Conservation (phyloP, 2,113 vertebrate genomes). For the Myiagra hebetior region DNA sequence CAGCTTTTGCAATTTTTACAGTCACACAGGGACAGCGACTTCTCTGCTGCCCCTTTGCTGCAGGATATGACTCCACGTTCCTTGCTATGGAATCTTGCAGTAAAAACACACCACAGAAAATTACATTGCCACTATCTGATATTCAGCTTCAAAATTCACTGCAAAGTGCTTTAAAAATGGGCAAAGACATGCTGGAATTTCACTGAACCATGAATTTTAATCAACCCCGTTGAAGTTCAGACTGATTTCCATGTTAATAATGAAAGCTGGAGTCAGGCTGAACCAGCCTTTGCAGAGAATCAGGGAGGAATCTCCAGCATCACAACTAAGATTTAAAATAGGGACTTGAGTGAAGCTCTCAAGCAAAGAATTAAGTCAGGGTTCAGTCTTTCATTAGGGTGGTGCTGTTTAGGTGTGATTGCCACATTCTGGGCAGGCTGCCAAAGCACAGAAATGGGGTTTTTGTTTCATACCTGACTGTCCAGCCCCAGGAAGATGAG, state of each 20-base stretch:
- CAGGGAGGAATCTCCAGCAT: background rate
- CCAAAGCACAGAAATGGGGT: background rate
- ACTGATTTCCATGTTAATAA: background rate
- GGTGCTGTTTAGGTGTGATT: background rate
- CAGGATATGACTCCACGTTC: background rate
- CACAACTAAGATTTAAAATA: background rate
- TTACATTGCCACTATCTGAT: background rate
- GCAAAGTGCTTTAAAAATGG: background rate
- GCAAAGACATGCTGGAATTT: background rate
- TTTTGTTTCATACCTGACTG: slow-evolving; percentile 84
- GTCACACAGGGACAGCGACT: background rate
- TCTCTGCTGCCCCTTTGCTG: background rate
- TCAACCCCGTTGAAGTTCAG: background rate
- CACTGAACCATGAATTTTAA: background rate
- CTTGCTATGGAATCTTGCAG: background rate
- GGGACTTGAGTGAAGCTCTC: background rate
- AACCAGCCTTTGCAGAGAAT: background rate
- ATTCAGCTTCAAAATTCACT: background rate
- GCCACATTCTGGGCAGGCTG: too few species aligned
- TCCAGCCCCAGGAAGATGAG: slow-evolving; percentile 98
- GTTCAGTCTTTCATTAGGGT: background rate
- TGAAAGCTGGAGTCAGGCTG: background rate
- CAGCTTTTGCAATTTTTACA: background rate
- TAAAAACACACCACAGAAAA: background rate
- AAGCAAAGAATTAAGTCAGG: background rate